Conservation (phyloP, 2,888 invertebrate genomes). For the Sussaba pulchella region DNA sequence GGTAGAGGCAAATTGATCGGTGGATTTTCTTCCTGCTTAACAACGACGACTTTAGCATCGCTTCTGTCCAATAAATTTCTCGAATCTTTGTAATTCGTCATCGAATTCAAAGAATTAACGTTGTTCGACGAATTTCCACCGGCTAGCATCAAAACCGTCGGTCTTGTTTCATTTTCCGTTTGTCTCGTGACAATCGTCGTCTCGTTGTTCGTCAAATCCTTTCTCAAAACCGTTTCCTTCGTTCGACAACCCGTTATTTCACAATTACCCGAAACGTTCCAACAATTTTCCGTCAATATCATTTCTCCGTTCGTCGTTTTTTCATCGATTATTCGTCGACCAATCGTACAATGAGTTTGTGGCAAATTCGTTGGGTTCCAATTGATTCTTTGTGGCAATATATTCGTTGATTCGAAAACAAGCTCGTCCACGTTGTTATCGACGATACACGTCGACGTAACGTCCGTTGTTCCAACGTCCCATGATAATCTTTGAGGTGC, state of each 20-base stretch:
- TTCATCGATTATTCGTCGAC: neutral
- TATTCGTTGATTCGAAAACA: slow-evolving; percentile 40
- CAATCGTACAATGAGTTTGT: neutral
- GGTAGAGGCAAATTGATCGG: slow-evolving; percentile 73
- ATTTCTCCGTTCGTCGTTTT: neutral
- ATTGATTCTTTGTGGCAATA: slow-evolving; percentile 42
- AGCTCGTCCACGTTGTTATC: slow-evolving; percentile 36
- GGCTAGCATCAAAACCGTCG: slow-evolving; percentile 86
- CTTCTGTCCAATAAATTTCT: slow-evolving; percentile 69
- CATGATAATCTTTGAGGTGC: slow-evolving; percentile 45
- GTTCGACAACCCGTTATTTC: neutral
- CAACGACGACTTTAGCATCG: slow-evolving; percentile 76
- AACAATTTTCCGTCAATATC: slow-evolving; percentile 39
- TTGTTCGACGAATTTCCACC: slow-evolving; percentile 76
- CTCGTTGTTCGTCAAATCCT: neutral
- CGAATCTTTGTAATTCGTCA: too few relatives aligned
- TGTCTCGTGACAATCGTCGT: slow-evolving; percentile 42
- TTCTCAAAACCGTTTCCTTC: neutral
- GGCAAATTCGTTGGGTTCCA: slow-evolving; percentile 24
- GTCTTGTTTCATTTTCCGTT: slow-evolving; percentile 85
- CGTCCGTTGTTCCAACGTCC: slow-evolving; percentile 51
- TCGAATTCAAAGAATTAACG: too few relatives aligned
- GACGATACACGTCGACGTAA: neutral
- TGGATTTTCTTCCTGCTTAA: slow-evolving; percentile 77
- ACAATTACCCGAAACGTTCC: slow-evolving; percentile 26